Evolutionary conservation across 1,140 invertebrate genomes (phyloP).

Genomic region (Sycobia sp.): DNA sequence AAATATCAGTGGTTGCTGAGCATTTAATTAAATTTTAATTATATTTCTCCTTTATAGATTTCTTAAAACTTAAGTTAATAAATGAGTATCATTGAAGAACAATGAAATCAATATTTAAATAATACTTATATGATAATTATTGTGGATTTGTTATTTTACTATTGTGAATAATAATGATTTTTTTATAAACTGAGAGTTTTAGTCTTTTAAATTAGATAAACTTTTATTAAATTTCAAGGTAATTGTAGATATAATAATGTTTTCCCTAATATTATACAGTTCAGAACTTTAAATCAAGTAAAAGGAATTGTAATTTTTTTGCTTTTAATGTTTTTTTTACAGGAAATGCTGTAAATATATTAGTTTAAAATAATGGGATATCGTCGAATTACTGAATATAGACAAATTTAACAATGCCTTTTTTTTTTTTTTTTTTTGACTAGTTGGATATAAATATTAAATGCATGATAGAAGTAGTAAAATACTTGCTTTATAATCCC

Average conservation of each 20-base stretch:
- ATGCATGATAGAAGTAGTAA: conserved; percentile 8
- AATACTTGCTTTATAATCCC: conserved; percentile 8
- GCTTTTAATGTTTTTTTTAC: too few species aligned
- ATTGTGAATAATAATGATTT: background rate
- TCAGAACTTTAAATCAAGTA: background rate
- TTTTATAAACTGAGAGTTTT: background rate
- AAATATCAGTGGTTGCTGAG: background rate
- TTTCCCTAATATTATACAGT: background rate
- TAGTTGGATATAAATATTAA: conserved; percentile 25
- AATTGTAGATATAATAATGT: background rate
- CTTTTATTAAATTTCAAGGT: background rate
- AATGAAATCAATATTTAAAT: background rate
- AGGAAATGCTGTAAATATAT: too few species aligned
- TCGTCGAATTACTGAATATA: too few species aligned
- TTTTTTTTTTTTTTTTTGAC: conserved; percentile 26
- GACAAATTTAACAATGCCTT: too few species aligned
- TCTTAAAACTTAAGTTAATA: background rate
- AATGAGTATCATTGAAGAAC: background rate
- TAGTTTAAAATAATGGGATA: too few species aligned
- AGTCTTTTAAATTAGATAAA: background rate
- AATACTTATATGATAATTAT: background rate
- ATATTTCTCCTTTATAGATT: background rate
- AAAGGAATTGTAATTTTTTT: too few species aligned
- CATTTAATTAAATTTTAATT: background rate
- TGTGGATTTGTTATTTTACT: background rate